These are phyloP conservation scores for Pan paniscus DNA, from an alignment of 2,113 vertebrate species.

Conservation along the genomic window DNA sequence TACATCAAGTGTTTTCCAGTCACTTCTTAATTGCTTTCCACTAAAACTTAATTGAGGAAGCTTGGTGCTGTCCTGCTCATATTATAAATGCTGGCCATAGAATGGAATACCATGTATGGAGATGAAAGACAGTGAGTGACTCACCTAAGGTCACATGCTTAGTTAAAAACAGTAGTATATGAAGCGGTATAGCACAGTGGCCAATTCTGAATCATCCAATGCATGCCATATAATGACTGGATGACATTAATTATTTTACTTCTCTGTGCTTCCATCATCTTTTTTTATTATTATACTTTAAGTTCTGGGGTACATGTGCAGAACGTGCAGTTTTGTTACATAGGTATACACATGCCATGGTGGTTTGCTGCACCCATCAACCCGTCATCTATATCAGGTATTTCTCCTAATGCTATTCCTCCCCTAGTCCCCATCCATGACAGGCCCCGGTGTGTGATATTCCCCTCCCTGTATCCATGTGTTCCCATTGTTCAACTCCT, in stretches of 20 bases:
- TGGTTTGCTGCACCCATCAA: too few relatives aligned
- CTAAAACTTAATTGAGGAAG: neutral
- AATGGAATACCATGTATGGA: neutral
- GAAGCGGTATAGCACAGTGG: neutral
- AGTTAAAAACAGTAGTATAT: neutral
- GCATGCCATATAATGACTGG: neutral
- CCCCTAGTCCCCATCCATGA: too few relatives aligned
- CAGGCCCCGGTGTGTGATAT: too few relatives aligned
- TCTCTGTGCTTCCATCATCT: neutral
- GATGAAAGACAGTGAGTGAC: neutral
- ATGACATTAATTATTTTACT: neutral
- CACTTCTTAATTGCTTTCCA: neutral
- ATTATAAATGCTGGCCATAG: neutral
- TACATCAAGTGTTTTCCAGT: neutral
- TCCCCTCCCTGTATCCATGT: too few relatives aligned
- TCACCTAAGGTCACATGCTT: neutral
- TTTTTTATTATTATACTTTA: neutral
- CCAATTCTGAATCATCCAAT: neutral
- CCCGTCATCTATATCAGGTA: too few relatives aligned
- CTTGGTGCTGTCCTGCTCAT: neutral
- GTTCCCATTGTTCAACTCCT: too few relatives aligned
- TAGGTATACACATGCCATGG: too few relatives aligned
- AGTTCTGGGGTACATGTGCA: too few relatives aligned
- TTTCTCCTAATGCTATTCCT: too few relatives aligned
- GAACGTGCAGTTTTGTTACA: too few relatives aligned